Percentiles rank a stretch among this genome's conserved stretches.
phyloP scores from a whole-genome alignment of 2,888 invertebrate species.

The Drymonia ruficornis region DNA sequence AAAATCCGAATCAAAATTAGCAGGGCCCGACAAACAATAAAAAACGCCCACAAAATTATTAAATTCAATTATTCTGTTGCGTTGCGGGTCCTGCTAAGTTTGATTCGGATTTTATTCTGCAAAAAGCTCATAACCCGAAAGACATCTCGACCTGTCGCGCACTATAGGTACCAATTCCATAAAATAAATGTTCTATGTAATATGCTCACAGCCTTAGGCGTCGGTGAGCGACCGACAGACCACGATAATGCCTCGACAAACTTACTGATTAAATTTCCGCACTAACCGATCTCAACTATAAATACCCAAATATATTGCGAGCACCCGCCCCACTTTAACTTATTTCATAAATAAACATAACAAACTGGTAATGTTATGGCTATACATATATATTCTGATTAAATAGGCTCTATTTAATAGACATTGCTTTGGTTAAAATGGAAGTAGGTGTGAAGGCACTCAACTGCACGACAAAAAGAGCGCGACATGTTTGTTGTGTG shows the following conservation, averaged over 20 bases:
- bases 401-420: background rate
- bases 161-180: too few relatives aligned
- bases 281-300: constrained; percentile 50
- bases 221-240: constrained; percentile 38
- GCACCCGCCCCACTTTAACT: constrained; percentile 43
- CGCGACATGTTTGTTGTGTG: background rate
- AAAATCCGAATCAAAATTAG: too few relatives aligned
- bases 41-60: too few relatives aligned
- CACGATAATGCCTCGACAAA: constrained; percentile 50
- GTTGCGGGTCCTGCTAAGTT: too few relatives aligned
- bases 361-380: constrained; percentile 12
- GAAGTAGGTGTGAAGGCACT: background rate
- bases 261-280: constrained; percentile 60
- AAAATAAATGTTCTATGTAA: background rate
- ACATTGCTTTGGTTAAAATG: background rate
- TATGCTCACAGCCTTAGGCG: constrained; percentile 22
- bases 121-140: too few relatives aligned
- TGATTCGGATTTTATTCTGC: too few relatives aligned
- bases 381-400: constrained; percentile 4
- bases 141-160: too few relatives aligned
- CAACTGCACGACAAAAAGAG: background rate
- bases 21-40: too few relatives aligned
- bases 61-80: too few relatives aligned
- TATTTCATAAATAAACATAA: constrained; percentile 46
- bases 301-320: constrained; percentile 35